Percentiles rank a stretch among this genome's conserved stretches.
Evolutionary conservation across 2,113 vertebrate genomes (phyloP).

Genomic region (Petroica traversi): DNA sequence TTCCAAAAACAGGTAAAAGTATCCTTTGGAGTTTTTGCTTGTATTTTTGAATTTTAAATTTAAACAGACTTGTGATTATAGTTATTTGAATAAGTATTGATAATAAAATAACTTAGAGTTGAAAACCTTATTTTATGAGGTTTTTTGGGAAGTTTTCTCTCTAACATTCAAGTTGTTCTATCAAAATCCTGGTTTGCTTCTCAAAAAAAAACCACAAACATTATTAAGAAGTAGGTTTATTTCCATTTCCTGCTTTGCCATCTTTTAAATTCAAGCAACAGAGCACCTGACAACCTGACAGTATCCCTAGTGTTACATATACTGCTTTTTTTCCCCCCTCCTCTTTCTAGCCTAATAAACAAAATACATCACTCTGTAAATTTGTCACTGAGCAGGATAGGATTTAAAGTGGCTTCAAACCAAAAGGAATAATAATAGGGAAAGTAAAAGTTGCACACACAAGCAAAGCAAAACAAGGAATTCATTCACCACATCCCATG

Average conservation of each 20-base stretch:
- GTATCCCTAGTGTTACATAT: neutral
- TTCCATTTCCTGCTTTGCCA: neutral
- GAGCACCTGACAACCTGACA: neutral
- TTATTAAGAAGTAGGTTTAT: neutral
- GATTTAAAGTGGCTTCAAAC: neutral
- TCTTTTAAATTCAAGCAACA: neutral
- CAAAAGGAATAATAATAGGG: neutral
- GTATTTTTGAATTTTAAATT: neutral
- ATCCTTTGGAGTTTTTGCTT: neutral
- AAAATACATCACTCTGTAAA: neutral
- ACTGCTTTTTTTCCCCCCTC: accelerated
- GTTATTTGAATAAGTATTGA: neutral
- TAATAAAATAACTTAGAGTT: neutral
- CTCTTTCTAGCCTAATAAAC: neutral
- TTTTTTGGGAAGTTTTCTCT: neutral
- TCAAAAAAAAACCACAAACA: neutral
- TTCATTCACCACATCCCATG: neutral
- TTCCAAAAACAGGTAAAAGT: neutral
- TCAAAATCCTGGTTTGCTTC: neutral
- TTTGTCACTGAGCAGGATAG: neutral
- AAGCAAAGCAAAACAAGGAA: neutral
- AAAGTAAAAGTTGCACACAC: accelerated
- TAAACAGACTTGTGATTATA: neutral
- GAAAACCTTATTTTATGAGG: neutral
- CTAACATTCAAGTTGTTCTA: neutral